Conservation (phyloP, 2,888 invertebrate species). For the Rotaria socialis region DNA sequence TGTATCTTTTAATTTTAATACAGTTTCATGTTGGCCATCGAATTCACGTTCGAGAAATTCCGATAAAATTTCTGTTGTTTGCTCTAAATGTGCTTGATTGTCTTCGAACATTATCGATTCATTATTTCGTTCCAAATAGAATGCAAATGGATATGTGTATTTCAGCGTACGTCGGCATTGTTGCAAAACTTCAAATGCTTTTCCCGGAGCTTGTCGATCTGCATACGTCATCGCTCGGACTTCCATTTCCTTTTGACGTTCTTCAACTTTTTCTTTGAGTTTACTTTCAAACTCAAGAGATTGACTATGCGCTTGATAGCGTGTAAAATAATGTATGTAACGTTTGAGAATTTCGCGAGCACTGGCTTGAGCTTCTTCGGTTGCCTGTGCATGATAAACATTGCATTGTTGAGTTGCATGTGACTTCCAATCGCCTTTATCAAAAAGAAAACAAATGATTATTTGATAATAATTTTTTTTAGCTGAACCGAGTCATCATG, state of each 20-base stretch:
- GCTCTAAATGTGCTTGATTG: conserved; percentile 1
- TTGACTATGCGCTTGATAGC: background rate
- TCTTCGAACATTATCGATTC: background rate
- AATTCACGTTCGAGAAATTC: conserved; percentile 89
- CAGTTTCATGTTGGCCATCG: conserved; percentile 86
- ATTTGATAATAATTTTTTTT: too few species aligned
- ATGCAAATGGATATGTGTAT: background rate
- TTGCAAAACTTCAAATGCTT: background rate
- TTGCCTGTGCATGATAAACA: background rate
- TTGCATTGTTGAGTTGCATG: background rate
- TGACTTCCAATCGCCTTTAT: background rate
- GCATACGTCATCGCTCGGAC: conserved; percentile 79
- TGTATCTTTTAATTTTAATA: conserved; percentile 96
- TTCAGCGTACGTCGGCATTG: background rate
- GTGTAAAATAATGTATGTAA: conserved; percentile 1
- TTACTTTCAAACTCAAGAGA: background rate
- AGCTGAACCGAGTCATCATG: too few species aligned
- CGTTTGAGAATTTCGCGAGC: background rate
- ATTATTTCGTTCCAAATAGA: background rate
- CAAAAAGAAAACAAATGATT: background rate
- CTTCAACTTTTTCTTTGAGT: background rate
- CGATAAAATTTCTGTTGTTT: background rate
- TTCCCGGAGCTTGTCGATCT: conserved; percentile 39
- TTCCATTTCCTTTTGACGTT: background rate
- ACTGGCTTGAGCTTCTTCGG: background rate